These are phyloP conservation scores for Schrankia costaestrigalis DNA, from an alignment of 2,888 invertebrate species.

Conservation along the genomic window DNA sequence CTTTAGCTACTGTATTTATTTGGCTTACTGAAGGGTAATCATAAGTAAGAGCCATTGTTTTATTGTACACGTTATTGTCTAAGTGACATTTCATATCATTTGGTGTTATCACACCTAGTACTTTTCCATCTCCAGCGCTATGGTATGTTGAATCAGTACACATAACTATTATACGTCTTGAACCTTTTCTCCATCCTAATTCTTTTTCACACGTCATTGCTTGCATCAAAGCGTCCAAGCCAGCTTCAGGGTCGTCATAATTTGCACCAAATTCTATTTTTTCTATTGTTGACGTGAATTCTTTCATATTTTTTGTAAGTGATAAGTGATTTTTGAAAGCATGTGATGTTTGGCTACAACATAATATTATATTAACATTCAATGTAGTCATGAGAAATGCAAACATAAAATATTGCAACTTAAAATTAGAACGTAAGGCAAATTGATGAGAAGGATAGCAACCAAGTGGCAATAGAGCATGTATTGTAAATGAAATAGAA, in stretches of 20 bases:
- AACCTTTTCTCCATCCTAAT: constrained; percentile 88
- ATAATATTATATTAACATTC: too few relatives aligned
- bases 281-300: constrained; percentile 41
- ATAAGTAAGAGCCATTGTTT: constrained; percentile 62
- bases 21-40: constrained; percentile 92
- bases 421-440: too few relatives aligned
- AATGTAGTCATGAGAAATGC: too few relatives aligned
- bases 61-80: constrained; percentile 70
- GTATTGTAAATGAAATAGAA: too few relatives aligned
- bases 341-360: too few relatives aligned
- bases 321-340: constrained; percentile 86
- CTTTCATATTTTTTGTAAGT: constrained; percentile 77
- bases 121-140: constrained; percentile 89
- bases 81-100: constrained; percentile 86
- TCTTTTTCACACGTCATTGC: constrained; percentile 85
- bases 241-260: constrained; percentile 89
- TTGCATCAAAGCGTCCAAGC: constrained; percentile 94
- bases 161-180: constrained; percentile 87
- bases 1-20: constrained; percentile 81
- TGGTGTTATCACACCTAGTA: constrained; percentile 84
- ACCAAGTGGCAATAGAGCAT: too few relatives aligned
- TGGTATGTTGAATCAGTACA: constrained; percentile 91
- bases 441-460: too few relatives aligned
- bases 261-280: constrained; percentile 59
- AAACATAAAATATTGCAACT: too few relatives aligned